Percentiles rank a stretch among this genome's conserved stretches.
Evolutionary conservation across 2,888 invertebrate genomes (phyloP).

Genomic region (Stictocephala bisonia): DNA sequence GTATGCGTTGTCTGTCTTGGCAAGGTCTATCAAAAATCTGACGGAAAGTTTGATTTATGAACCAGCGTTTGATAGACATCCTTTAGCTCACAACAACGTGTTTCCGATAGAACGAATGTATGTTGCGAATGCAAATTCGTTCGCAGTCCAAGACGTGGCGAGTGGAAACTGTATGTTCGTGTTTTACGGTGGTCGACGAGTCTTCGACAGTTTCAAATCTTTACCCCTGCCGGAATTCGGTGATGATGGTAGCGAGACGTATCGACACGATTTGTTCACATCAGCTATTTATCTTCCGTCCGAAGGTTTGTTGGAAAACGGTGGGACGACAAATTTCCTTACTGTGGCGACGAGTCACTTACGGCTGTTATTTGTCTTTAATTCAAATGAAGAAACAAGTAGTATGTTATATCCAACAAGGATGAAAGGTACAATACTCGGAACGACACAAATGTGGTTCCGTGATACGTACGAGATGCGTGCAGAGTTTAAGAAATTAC

Average conservation of each 20-base stretch:
- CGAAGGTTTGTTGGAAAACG: background rate
- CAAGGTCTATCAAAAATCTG: too few species aligned
- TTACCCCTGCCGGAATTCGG: background rate
- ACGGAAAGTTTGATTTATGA: too few species aligned
- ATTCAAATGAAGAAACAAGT: background rate
- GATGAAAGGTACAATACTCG: background rate
- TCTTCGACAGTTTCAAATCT: background rate
- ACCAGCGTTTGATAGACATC: too few species aligned
- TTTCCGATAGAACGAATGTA: background rate
- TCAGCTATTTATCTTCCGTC: background rate
- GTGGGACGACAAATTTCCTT: background rate
- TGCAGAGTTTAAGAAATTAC: background rate
- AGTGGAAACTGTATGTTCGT: background rate
- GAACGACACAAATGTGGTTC: background rate
- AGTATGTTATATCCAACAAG: too few species aligned
- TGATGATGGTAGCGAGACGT: background rate
- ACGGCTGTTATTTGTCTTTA: background rate
- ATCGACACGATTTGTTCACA: background rate
- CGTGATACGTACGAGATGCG: background rate
- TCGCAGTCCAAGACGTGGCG: background rate
- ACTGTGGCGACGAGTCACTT: background rate
- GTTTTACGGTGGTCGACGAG: background rate
- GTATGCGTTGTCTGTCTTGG: too few species aligned
- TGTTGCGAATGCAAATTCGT: background rate
- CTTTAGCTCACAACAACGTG: background rate